Percentiles rank a stretch among this genome's conserved stretches.
These are phyloP conservation scores for Babylonia areolata DNA, from an alignment of 1,140 invertebrate genomes.

Conservation along the genomic window DNA sequence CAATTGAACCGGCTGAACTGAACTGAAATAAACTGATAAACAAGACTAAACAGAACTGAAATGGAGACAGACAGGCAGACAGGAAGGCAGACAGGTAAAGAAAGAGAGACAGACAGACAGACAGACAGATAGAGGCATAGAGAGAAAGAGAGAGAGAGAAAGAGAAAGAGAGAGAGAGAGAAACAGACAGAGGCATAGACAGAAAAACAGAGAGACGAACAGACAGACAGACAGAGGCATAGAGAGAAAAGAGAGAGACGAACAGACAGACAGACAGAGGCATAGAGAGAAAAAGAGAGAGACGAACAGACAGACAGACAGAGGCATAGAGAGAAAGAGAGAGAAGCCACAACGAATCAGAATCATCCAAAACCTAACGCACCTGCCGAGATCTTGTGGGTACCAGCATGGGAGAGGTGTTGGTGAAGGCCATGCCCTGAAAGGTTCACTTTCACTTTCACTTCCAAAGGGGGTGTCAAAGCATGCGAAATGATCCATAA, in stretches of 20 bases:
- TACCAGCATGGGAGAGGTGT: constrained; percentile 92
- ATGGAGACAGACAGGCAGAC: not conserved
- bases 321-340: too few relatives aligned
- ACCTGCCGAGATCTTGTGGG: constrained; percentile 89
- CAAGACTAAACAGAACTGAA: too few relatives aligned
- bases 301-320: too few relatives aligned
- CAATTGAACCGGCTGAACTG: too few relatives aligned
- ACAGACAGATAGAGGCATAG: not conserved
- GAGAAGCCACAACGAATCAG: too few relatives aligned
- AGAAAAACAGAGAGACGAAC: not conserved
- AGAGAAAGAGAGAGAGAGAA: not conserved
- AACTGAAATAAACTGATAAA: too few relatives aligned
- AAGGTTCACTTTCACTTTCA: too few relatives aligned
- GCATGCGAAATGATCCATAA: too few relatives aligned
- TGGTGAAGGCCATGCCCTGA: constrained; percentile 92
- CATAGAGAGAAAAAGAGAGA: too few relatives aligned
- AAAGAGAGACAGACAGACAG: not conserved
- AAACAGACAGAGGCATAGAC: not conserved
- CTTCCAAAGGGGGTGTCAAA: too few relatives aligned
- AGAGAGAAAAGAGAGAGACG: not conserved
- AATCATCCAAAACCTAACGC: too few relatives aligned
- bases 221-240: not conserved
- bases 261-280: not conserved
- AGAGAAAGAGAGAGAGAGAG: not conserved
- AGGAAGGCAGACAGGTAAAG: not conserved